Evolutionary conservation across 2,113 vertebrate genomes (phyloP), one percentile per base, ranked within the genome.

Genomic region (Gavia stellata): DNA sequence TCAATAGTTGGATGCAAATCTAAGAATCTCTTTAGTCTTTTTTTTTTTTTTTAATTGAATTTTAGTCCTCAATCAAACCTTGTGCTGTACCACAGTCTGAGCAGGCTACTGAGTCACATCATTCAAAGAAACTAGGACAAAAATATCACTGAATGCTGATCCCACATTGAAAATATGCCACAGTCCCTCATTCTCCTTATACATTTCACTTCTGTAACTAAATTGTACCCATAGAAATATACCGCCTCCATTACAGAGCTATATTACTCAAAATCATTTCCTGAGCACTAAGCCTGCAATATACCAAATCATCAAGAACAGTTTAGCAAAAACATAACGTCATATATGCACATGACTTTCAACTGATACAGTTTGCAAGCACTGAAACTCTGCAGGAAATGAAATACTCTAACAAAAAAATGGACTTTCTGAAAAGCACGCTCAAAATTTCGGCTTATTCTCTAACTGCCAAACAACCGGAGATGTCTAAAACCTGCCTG

Each of bases 321-420:
- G 72, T 88, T 96, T 65, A 88, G 85, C 38, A 94, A 95, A 96
- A 97, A 72, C 79, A 66, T 91, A 91, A 81, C 28, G 31, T 96
- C 95, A 95, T 49, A 38, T 24, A 58, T 20, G 73, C 96, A 97
- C 78, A 94, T 91, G 89, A 96, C 89, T 97, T 92, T 88, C 70
- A 85, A 95, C 77, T 23, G 81, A 87, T 88, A 88, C 25, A 81
- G 61, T 47, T 40, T 53, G 83, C 65, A 72, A 85, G 65, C 73
- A 42, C 70, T 50, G 73, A 65, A 72, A 72, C 42, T 33, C 68
- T 40, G 66, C 84, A 77, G 84, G 78, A 93, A 94, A 87, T 56
- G 4, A 85, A 85, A 88, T 18, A 38, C 23, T 61, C 40, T 23
- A 61, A 77, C 25, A 44, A 61, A 56, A 56, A 82, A 88, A 63